Percentiles rank a stretch among this genome's conserved stretches.
Conservation (phyloP, 2,888 invertebrate genomes). For the Eupelmus urozonus region DNA sequence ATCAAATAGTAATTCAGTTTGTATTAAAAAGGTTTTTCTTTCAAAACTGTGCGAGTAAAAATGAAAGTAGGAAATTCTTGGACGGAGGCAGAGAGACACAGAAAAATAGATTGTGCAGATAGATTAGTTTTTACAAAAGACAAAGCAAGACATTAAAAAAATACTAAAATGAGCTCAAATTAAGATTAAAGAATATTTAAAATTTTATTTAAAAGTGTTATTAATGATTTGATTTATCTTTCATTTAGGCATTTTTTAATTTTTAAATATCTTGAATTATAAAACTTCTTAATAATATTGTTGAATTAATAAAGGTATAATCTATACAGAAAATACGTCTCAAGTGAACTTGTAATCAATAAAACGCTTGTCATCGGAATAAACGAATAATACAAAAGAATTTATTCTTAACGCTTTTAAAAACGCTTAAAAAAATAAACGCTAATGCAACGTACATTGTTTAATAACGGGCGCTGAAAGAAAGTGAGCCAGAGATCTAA, state of each 20-base stretch:
- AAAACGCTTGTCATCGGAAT: no score
- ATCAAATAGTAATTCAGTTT: conserved; percentile 55
- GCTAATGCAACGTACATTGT: no score
- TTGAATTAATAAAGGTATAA: neutral
- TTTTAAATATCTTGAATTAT: conserved; percentile 9
- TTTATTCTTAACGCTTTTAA: neutral
- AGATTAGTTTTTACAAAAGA: conserved; percentile 21
- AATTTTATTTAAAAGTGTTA: conserved; percentile 30
- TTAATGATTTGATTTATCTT: conserved; percentile 44
- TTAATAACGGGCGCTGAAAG: conserved; percentile 43
- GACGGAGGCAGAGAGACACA: conserved; percentile 59
- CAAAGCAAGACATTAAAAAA: conserved; percentile 30
- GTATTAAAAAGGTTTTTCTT: conserved; percentile 44
- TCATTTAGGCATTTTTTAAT: conserved; percentile 43
- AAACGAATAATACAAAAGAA: neutral
- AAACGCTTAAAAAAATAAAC: neutral
- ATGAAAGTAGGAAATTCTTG: conserved; percentile 54
- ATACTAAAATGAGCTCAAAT: conserved; percentile 11
- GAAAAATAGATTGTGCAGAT: conserved; percentile 53
- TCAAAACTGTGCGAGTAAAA: conserved; percentile 47
- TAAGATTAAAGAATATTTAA: conserved; percentile 1
- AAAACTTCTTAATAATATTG: neutral
- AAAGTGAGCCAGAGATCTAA: conserved; percentile 59
- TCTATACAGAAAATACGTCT: no score
- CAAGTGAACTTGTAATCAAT: no score